Evolutionary conservation across 2,113 vertebrate species (phyloP).

Genomic region (Onychostoma macrolepis): DNA sequence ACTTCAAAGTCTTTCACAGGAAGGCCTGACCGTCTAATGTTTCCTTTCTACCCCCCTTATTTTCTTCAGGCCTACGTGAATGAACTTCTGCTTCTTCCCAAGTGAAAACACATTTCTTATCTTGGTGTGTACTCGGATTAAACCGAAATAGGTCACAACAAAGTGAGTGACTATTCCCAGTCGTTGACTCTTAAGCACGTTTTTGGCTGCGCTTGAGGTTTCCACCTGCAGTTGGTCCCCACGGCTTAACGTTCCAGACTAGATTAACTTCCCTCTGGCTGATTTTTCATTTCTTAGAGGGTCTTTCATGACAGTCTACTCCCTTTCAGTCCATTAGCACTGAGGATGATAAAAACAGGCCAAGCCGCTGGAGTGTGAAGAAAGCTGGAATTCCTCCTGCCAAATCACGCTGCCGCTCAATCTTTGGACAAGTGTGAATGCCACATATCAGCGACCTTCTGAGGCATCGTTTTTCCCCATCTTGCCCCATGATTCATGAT

Average conservation of each 20-base stretch:
- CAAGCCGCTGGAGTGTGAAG: conserved; percentile 39
- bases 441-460: conserved; percentile 30
- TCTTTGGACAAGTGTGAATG: conserved; percentile 20
- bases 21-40: conserved; percentile 33
- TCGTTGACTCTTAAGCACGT: conserved; percentile 17
- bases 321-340: conserved; percentile 47
- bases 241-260: conserved; percentile 58
- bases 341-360: conserved; percentile 36
- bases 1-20: conserved; percentile 47
- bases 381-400: conserved; percentile 31
- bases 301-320: conserved; percentile 51
- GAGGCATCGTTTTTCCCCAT: neutral
- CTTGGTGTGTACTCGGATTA: conserved; percentile 10
- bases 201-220: conserved; percentile 35
- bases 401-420: conserved; percentile 4
- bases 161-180: conserved; percentile 23
- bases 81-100: conserved; percentile 39
- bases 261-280: conserved; percentile 61
- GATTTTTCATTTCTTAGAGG: conserved; percentile 53
- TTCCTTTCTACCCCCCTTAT: conserved; percentile 43
- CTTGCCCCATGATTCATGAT: conserved; percentile 31
- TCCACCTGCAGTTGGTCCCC: conserved; percentile 49
- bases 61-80: conserved; percentile 19
- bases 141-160: conserved; percentile 22
- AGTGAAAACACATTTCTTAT: conserved; percentile 12